A percentile compares a stretch with the other conserved stretches of the same genome.
Conservation (phyloP, 2,797 vertebrate species). For the Pipistrellus kuhlii region DNA sequence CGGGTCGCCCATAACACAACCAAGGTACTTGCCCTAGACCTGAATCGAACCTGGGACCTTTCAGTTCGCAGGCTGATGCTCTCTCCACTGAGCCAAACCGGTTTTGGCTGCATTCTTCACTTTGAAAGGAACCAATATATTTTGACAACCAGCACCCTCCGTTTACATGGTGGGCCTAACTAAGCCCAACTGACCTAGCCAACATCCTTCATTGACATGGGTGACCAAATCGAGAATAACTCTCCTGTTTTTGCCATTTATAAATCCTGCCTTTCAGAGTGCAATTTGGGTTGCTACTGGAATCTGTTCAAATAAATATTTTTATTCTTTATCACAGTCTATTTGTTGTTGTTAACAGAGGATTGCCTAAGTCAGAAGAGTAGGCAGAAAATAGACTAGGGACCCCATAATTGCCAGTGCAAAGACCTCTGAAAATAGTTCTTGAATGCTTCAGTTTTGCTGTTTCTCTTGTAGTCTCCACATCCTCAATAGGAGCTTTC, state of each 20-base stretch:
- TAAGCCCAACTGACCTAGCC: background rate
- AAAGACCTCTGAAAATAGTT: background rate
- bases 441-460: background rate
- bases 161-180: background rate
- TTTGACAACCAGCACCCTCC: background rate
- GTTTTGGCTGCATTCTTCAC: too few species aligned
- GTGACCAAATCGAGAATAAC: background rate
- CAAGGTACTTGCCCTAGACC: too few species aligned
- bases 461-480: background rate
- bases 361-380: background rate
- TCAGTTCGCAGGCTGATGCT: too few species aligned
- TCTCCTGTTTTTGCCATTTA: background rate
- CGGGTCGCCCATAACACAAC: too few species aligned
- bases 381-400: background rate
- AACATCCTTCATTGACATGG: too few species aligned
- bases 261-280: background rate
- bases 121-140: background rate
- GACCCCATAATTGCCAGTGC: background rate
- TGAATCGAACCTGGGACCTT: too few species aligned
- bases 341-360: background rate
- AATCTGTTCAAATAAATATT: background rate
- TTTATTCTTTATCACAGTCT: background rate
- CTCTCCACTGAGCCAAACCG: too few species aligned
- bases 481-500: background rate
- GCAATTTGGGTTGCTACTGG: background rate